phyloP scores from a whole-genome alignment of 1,140 invertebrate genomes.

The Phthorimaea operculella region DNA sequence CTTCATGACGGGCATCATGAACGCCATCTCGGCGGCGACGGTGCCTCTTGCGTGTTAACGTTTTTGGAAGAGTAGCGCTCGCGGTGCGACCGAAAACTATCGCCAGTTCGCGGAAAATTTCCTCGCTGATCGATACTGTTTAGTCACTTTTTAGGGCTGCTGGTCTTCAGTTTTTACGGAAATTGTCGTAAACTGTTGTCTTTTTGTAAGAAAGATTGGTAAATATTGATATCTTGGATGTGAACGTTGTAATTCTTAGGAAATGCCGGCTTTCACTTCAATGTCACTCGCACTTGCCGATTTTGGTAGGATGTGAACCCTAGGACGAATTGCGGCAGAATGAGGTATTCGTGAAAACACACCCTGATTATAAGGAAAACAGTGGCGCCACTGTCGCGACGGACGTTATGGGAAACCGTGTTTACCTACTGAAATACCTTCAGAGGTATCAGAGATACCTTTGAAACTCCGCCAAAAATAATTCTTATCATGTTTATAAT shows the following conservation, averaged over 20 bases:
- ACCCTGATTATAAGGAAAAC: slow-evolving; percentile 66
- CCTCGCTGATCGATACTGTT: slow-evolving; percentile 32
- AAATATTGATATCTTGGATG: slow-evolving; percentile 9
- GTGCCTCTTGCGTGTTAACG: slow-evolving; percentile 54
- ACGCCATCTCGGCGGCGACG: slow-evolving; percentile 78
- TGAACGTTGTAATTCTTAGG: slow-evolving; percentile 15
- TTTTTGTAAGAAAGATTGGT: neutral
- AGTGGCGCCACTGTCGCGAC: slow-evolving; percentile 56
- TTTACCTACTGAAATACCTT: slow-evolving; percentile 1
- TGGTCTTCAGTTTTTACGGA: slow-evolving; percentile 15
- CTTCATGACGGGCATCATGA: slow-evolving; percentile 94
- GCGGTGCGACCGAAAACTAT: slow-evolving; percentile 31
- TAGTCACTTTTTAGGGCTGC: slow-evolving; percentile 18
- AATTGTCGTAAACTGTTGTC: slow-evolving; percentile 9
- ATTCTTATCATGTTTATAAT: no score
- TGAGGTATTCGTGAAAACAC: slow-evolving; percentile 65
- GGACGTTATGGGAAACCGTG: slow-evolving; percentile 29
- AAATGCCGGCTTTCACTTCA: slow-evolving; percentile 54
- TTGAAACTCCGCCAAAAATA: no score
- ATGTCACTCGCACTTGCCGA: slow-evolving; percentile 49
- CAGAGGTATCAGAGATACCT: no score
- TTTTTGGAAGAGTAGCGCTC: slow-evolving; percentile 45
- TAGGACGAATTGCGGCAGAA: slow-evolving; percentile 61
- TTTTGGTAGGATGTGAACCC: slow-evolving; percentile 56
- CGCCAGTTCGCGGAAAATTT: slow-evolving; percentile 22